Conservation (phyloP, 2,888 invertebrate species). For the Ceraclea dissimilis region DNA sequence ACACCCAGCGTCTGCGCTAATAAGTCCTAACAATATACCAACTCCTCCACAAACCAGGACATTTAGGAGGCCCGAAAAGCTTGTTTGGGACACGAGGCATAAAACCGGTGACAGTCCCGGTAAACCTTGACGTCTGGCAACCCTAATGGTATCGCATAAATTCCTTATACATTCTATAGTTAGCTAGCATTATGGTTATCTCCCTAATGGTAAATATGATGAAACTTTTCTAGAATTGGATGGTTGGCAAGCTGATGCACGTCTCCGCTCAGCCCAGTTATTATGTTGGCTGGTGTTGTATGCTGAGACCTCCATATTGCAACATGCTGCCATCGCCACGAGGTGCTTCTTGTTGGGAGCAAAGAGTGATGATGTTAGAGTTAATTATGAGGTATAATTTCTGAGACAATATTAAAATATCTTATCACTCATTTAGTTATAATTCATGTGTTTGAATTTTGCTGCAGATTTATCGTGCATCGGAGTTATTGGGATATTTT, state of each 20-base stretch:
- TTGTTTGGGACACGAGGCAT: too few species aligned
- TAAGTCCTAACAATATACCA: too few species aligned
- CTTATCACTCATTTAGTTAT: neutral
- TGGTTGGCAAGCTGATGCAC: conserved; percentile 65
- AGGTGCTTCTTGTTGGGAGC: conserved; percentile 48
- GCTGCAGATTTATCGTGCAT: conserved; percentile 54
- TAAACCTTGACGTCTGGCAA: too few species aligned
- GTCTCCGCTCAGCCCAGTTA: conserved; percentile 67
- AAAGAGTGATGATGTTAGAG: conserved; percentile 57
- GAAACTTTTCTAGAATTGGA: conserved; percentile 60
- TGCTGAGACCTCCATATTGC: conserved; percentile 66
- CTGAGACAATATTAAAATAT: neutral
- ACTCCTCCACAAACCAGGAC: too few species aligned
- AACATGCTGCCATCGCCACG: conserved; percentile 57
- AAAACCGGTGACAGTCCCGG: too few species aligned
- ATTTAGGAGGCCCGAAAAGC: too few species aligned
- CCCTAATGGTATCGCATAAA: too few species aligned
- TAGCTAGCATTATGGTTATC: too few species aligned
- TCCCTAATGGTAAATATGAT: too few species aligned
- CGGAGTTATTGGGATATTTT: conserved; percentile 70
- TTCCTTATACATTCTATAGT: too few species aligned
- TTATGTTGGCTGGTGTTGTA: conserved; percentile 64
- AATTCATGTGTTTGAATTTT: neutral
- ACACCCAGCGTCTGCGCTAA: too few species aligned
- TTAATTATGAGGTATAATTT: conserved; percentile 46